Evolutionary conservation across 2,888 invertebrate species (phyloP), one percentile per base, ranked within the genome.

Genomic region (Acleris cristana): DNA sequence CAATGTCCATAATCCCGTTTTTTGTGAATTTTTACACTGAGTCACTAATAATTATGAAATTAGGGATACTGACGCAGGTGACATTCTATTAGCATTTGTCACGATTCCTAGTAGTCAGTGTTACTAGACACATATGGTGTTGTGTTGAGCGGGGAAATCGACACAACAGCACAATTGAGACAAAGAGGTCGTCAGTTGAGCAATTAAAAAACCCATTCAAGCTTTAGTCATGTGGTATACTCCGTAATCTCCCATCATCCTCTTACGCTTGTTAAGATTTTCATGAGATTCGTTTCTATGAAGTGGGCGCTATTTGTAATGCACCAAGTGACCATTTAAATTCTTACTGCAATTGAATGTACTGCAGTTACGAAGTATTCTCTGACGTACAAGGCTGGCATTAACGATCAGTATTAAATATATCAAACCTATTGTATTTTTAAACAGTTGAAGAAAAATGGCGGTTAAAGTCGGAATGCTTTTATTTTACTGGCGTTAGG

Each of bases 171-270:
- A 56, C 55, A 56, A 40, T 21, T 26, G 23, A 30, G 26, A 66
- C 61, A 62, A 66, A 57, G 51, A 44, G 30, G 26, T 61, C 55
- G 26, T 16, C 57, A 64, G 57, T 64, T 60, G 23, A 61, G 56
- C 40, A 57, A 66, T 62, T 66, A 66, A 23, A 66, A 61, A 62
- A 26, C 44, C 61, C 56, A 52, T 57, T 52, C 52, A 34, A n/a
- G 44, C 14, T 44, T 66, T 61, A 66, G 52, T 66, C 66, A 66
- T 59, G 48, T 48, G 56, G 56, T 52, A 64, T 45, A 26, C 59
- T 45, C 30, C 57, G 67, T 63, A 58, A 63, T 63, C 61, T 66
- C 45, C 26, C 45, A 66, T 61, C 61, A 52, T 52, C 51, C 55
- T 61, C 18, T 19, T 48, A 18, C n/a, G 40, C 40, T 40, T 40